Evolutionary conservation across 2,888 invertebrate genomes (phyloP).

Genomic region (Scotopteryx bipunctaria): DNA sequence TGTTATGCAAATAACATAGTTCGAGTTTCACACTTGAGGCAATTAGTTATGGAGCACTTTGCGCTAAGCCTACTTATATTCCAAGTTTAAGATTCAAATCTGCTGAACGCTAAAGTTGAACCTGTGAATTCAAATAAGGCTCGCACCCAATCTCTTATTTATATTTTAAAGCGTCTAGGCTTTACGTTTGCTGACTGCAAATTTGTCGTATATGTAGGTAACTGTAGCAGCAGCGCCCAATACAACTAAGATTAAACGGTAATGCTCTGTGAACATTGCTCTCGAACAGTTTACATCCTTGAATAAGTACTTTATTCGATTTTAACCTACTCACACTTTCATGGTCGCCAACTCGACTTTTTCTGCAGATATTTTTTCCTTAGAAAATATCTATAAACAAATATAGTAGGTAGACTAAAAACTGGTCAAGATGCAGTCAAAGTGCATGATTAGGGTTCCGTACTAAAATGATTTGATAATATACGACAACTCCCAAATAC

Average conservation of each 20-base stretch:
- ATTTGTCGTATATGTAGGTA: conserved; percentile 49
- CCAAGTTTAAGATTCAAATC: conserved; percentile 60
- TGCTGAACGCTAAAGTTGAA: conserved; percentile 54
- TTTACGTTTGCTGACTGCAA: conserved; percentile 57
- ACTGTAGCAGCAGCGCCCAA: conserved; percentile 48
- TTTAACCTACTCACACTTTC: conserved; percentile 24
- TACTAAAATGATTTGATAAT: too few species aligned
- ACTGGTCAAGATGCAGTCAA: too few species aligned
- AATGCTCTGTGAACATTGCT: conserved; percentile 45
- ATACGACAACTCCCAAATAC: too few species aligned
- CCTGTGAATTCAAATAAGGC: conserved; percentile 63
- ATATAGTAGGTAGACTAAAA: conserved; percentile 1
- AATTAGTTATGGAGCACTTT: conserved; percentile 53
- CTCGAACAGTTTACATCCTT: conserved; percentile 39
- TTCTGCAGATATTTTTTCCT: conserved; percentile 6
- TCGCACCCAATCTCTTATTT: conserved; percentile 49
- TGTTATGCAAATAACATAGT: background rate
- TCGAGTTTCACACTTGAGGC: conserved; percentile 45
- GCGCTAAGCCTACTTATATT: conserved; percentile 54
- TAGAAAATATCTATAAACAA: conserved; percentile 10
- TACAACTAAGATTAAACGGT: conserved; percentile 52
- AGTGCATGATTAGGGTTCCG: too few species aligned
- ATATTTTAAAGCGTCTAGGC: conserved; percentile 49
- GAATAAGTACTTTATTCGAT: conserved; percentile 32
- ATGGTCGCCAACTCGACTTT: conserved; percentile 7